A percentile compares a stretch with the other conserved stretches of the same genome.
Conservation (phyloP, 1,140 invertebrate species). For the Hetaerina americana region DNA sequence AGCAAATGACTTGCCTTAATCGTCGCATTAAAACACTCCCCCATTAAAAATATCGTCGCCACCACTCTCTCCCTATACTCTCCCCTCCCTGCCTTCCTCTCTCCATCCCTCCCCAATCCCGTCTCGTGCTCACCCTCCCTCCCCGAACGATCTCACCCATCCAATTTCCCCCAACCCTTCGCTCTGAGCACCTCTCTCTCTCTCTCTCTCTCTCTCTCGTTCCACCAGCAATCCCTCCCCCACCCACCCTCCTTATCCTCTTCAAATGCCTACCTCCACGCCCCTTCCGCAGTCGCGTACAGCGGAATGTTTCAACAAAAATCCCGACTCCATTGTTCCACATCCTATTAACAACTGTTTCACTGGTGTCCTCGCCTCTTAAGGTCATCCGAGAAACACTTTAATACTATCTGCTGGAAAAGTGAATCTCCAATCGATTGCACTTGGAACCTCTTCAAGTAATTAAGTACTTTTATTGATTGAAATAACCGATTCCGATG, state of each 20-base stretch:
- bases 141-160: neutral
- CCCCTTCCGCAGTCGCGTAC: neutral
- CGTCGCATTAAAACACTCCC: neutral
- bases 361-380: too few relatives aligned
- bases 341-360: too few relatives aligned
- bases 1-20: neutral
- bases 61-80: neutral
- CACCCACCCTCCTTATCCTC: neutral
- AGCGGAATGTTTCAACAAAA: too few relatives aligned
- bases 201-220: neutral
- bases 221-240: neutral
- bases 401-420: too few relatives aligned
- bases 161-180: neutral
- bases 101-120: neutral
- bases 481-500: too few relatives aligned
- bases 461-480: too few relatives aligned
- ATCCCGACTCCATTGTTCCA: too few relatives aligned
- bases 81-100: neutral
- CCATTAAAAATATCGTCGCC: neutral
- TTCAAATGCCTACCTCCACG: neutral
- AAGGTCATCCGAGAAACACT: too few relatives aligned
- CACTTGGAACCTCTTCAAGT: too few relatives aligned
- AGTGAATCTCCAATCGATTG: too few relatives aligned
- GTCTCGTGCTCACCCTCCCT: neutral
- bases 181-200: neutral